Percentiles rank a stretch among this genome's conserved stretches.
phyloP scores from a whole-genome alignment of 2,797 vertebrate genomes.

The Sebastes diploproa region DNA sequence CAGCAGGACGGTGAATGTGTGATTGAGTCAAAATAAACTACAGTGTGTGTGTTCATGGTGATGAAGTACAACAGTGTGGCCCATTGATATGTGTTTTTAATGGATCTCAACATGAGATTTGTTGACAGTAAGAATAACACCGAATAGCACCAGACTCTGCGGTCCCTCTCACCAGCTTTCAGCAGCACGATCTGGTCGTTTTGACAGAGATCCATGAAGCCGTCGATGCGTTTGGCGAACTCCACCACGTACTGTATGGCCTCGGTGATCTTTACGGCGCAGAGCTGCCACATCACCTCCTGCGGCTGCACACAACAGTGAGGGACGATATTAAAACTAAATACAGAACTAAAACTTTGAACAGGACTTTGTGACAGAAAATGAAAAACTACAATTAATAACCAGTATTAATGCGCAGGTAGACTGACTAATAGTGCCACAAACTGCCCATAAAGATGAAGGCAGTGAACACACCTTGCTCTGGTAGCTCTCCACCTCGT shows the following conservation, averaged over 20 bases:
- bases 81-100: no score
- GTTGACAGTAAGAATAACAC: no score
- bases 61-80: no score
- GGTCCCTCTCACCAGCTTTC: constrained; percentile 88
- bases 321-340: neutral
- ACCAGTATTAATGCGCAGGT: neutral
- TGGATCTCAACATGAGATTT: no score
- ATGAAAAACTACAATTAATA: neutral
- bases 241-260: constrained; percentile 96
- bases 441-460: neutral
- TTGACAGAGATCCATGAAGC: constrained; percentile 96
- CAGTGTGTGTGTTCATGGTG: no score
- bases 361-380: neutral
- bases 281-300: constrained; percentile 96
- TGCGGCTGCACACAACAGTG: constrained; percentile 78
- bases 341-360: no score
- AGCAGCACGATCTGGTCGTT: constrained; percentile 96
- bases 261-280: constrained; percentile 94
- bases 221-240: constrained; percentile 95
- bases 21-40: no score
- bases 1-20: no score
- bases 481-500: constrained; percentile 91
- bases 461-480: constrained; percentile 84
- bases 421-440: no score
- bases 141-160: no score